phyloP scores from a whole-genome alignment of 2,113 vertebrate species.

The Carassius carassius region DNA sequence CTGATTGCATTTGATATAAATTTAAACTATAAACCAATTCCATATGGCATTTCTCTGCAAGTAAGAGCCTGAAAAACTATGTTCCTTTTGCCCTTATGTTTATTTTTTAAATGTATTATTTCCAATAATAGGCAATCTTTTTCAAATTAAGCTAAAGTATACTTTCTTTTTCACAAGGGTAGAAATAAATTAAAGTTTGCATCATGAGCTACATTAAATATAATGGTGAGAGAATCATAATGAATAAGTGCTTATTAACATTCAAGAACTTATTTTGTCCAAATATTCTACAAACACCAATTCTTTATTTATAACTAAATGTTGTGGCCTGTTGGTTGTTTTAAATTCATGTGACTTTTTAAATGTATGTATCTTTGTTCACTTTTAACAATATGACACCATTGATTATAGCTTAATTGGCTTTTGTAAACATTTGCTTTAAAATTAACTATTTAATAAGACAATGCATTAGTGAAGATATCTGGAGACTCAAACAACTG shows the following conservation, averaged over 20 bases:
- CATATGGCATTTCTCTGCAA: background rate
- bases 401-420: conserved; percentile 4
- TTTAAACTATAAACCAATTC: background rate
- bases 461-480: background rate
- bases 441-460: background rate
- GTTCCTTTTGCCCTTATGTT: too few species aligned
- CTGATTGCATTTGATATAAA: too few species aligned
- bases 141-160: background rate
- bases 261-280: background rate
- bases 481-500: background rate
- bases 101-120: too few species aligned
- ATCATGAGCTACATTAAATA: background rate
- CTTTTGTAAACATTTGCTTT: background rate
- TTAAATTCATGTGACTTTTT: conserved; percentile 22
- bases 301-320: background rate
- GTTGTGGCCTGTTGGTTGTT: conserved; percentile 4
- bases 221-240: conserved; percentile 5
- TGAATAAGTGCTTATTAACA: background rate
- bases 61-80: background rate
- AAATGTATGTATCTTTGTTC: conserved; percentile 6
- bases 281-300: background rate
- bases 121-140: background rate
- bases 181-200: background rate
- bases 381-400: conserved; percentile 35
- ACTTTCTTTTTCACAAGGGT: background rate